Evolutionary conservation across 2,797 vertebrate species (phyloP).

Genomic region (Anableps anableps): DNA sequence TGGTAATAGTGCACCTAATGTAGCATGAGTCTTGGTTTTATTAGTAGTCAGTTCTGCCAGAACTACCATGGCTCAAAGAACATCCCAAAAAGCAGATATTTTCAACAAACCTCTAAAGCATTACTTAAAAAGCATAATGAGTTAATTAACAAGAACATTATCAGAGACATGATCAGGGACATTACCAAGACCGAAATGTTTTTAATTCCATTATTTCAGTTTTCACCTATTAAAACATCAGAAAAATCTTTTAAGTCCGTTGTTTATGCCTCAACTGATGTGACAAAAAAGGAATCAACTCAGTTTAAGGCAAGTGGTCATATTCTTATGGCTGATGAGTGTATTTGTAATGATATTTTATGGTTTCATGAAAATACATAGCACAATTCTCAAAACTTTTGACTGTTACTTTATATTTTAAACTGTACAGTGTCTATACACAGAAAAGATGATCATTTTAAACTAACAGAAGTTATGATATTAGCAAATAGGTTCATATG

Average conservation of each 20-base stretch:
- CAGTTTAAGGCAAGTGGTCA: background rate
- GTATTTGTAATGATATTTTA: background rate
- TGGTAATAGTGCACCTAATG: background rate
- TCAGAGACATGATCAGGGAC: background rate
- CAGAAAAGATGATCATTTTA: background rate
- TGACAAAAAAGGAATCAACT: background rate
- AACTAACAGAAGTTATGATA: background rate
- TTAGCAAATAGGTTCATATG: background rate
- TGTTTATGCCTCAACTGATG: background rate
- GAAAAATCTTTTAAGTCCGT: background rate
- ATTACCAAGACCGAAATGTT: background rate
- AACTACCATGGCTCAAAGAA: background rate
- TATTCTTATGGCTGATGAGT: background rate
- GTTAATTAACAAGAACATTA: background rate
- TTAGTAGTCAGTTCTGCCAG: background rate
- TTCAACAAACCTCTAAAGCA: background rate
- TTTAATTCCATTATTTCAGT: background rate
- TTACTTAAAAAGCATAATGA: background rate
- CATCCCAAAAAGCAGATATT: background rate
- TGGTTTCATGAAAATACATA: background rate
- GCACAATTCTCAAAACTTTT: background rate
- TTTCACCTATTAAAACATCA: background rate
- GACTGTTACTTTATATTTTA: background rate
- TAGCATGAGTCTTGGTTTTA: background rate
- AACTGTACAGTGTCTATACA: background rate